These are phyloP conservation scores for Amia ocellicauda DNA, from an alignment of 2,113 vertebrate species.

Conservation along the genomic window DNA sequence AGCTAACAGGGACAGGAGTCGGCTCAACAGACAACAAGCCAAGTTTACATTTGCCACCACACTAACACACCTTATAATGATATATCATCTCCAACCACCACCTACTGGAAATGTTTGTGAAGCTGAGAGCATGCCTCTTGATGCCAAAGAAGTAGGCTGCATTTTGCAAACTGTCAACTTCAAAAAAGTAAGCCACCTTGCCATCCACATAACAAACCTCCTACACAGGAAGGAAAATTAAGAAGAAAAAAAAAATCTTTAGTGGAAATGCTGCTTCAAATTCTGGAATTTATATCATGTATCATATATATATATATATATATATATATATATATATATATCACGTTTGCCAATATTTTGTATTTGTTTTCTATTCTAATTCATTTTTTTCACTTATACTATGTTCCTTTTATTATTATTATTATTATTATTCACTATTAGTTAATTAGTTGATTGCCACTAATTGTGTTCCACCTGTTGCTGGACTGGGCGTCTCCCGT, in stretches of 20 bases:
- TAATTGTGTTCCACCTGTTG: no score
- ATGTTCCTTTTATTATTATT: no score
- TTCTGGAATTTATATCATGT: no score
- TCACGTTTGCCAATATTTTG: no score
- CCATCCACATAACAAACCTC: slow-evolving; percentile 53
- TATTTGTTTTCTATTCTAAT: no score
- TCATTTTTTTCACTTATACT: no score
- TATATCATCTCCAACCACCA: slow-evolving; percentile 49
- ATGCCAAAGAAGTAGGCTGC: slow-evolving; percentile 47
- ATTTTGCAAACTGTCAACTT: slow-evolving; percentile 53
- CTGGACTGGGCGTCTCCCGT: no score
- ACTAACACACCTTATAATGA: slow-evolving; percentile 69
- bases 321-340: no score
- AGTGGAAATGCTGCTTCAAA: no score
- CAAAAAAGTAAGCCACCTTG: slow-evolving; percentile 51
- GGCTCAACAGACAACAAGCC: slow-evolving; percentile 45
- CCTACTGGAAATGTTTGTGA: slow-evolving; percentile 45
- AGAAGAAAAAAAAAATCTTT: slow-evolving; percentile 11
- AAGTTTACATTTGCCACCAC: slow-evolving; percentile 59
- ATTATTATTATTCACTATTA: no score
- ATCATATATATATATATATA: no score
- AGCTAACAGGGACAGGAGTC: slow-evolving; percentile 76
- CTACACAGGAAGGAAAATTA: slow-evolving; percentile 38
- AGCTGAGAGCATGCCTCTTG: slow-evolving; percentile 39
- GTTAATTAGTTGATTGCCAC: no score